phyloP scores from a whole-genome alignment of 2,797 vertebrate genomes.

The Lutjanus campechanus region DNA sequence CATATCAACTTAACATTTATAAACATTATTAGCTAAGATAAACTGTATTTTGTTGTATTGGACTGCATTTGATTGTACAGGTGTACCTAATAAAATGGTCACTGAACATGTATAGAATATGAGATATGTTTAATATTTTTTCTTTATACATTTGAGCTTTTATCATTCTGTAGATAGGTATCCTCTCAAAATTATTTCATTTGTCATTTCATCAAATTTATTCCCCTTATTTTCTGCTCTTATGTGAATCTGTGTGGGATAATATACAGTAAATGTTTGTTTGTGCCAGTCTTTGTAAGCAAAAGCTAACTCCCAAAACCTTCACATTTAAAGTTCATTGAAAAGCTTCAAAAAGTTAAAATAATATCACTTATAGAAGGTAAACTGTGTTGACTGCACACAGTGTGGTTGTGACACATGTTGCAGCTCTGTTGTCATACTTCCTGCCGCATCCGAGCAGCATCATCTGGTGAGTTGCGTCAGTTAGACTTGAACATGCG shows the following conservation, averaged over 20 bases:
- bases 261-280: background rate
- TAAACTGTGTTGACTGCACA: background rate
- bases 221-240: no score
- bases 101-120: background rate
- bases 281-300: background rate
- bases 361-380: background rate
- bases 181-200: background rate
- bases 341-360: background rate
- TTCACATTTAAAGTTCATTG: no score
- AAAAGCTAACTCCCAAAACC: no score
- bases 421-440: constrained; percentile 13
- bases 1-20: no score
- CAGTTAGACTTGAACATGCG: constrained; percentile 36
- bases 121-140: background rate
- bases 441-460: constrained; percentile 51
- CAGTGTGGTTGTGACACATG: constrained; percentile 46
- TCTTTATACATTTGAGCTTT: background rate
- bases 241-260: no score
- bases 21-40: no score
- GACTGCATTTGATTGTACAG: no score
- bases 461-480: constrained; percentile 46
- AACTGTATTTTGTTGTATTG: no score
- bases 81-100: background rate
- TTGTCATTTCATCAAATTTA: background rate
- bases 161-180: no score